Base-by-base conservation (phyloP, 2,888 invertebrate species). In the Phyllotreta striolata region DNA sequence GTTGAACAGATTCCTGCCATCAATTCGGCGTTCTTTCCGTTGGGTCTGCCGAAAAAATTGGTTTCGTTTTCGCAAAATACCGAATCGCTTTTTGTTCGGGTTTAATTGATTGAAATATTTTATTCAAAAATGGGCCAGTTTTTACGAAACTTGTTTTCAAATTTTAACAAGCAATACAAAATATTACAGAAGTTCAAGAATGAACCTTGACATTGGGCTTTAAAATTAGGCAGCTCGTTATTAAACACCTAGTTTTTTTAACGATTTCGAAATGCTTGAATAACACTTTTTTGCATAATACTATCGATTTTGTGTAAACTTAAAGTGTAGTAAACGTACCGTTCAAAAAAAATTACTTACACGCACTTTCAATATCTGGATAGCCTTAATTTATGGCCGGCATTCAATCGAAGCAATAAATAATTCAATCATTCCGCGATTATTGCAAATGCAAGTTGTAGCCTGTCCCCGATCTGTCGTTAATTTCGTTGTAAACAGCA, bases 381-480 rank as follows among this genome's bases (percentile, higher is more conserved):
- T 43, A 52, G 43, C 51, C 37, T 7, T 52, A 52, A 59, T 43
- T 59, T 59, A 52, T 43, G 7, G 12, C 14, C 52, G 39, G 38
- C 34, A 59, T 59, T 34, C 43, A 51, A 43, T 13, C 43, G 43
- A 39, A 52, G 59, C 10, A 51, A 59, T 58, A 58, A 58, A 58
- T 51, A 52, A 59, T 59, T 52, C 52, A 59, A 59, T 52, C 52
- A 43, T 59, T 51, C 51, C 13, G 40, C 43, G 13, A 35, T 51
- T 52, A 47, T 59, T 59, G 59, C 59, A 52, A 52, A 59, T 52
- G 12, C 59, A 59, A 13, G 59, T 52, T 52, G 44, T 43, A 52
- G 14, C 59, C 24, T 52, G 59, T 59, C 59, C 59, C 43, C 59
- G 59, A 59, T 59, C 40, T 59, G 59, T 59, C 59, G 44, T n/a